Evolutionary conservation across 2,797 vertebrate species (phyloP).

Genomic region (Australoheros facetus): DNA sequence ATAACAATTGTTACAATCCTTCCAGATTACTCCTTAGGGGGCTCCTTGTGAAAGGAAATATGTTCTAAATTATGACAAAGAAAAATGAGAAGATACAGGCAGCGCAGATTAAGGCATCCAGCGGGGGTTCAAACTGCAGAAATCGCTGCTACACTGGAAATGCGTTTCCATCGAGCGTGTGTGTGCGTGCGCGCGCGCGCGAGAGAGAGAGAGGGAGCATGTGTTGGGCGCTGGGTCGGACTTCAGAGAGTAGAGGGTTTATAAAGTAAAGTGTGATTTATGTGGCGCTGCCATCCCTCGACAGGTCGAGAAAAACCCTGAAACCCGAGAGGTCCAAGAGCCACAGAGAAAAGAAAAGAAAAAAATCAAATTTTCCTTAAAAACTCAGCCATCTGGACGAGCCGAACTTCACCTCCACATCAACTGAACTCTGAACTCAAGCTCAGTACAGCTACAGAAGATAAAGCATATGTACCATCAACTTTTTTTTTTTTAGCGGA

Average conservation of each 20-base stretch:
- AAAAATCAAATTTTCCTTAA: slow-evolving; percentile 72
- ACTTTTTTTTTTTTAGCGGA: not conserved
- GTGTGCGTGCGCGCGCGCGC: too few species aligned
- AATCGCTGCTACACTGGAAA: not conserved
- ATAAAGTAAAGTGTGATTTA: slow-evolving; percentile 86
- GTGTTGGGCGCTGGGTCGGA: slow-evolving; percentile 42
- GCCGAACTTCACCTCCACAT: slow-evolving; percentile 38
- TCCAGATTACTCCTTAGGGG: not conserved
- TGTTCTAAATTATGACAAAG: slow-evolving; percentile 27
- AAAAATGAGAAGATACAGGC: slow-evolving; percentile 36
- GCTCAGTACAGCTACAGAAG: not conserved
- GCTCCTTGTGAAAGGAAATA: not conserved
- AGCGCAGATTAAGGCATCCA: slow-evolving; percentile 28
- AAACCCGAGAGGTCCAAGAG: slow-evolving; percentile 79
- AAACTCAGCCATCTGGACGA: slow-evolving; percentile 74
- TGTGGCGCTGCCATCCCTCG: slow-evolving; percentile 76
- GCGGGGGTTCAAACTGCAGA: slow-evolving; percentile 4
- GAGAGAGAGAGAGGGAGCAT: not conserved
- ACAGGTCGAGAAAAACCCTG: slow-evolving; percentile 80
- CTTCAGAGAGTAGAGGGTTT: slow-evolving; percentile 74
- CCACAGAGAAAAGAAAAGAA: slow-evolving; percentile 35
- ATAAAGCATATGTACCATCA: not conserved
- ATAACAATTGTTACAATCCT: not conserved
- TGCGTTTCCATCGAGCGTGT: not conserved
- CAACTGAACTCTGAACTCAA: slow-evolving; percentile 2